Conservation (phyloP, 1,140 invertebrate genomes). For the Thaumatotibia leucotreta region DNA sequence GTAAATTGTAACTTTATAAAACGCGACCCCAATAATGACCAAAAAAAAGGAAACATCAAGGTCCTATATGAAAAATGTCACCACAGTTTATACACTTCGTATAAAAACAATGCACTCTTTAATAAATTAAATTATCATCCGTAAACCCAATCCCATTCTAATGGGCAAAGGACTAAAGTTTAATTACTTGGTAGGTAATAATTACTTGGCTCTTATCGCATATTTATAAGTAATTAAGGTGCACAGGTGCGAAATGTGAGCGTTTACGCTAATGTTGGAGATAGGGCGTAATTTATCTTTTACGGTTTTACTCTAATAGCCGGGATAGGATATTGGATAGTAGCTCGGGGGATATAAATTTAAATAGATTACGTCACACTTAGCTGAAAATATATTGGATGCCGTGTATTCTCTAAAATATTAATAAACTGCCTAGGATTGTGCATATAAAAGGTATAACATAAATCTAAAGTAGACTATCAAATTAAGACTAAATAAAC, state of each 20-base stretch:
- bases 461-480: no score
- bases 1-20: no score
- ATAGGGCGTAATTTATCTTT: background rate
- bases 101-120: no score
- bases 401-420: no score
- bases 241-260: background rate
- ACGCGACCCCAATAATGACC: no score
- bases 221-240: background rate
- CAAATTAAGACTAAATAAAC: no score
- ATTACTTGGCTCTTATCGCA: background rate
- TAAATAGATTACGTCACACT: background rate
- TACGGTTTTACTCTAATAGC: background rate
- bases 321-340: background rate
- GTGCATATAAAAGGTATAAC: no score
- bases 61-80: no score
- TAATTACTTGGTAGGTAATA: background rate
- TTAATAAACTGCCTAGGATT: no score
- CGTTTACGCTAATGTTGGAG: background rate
- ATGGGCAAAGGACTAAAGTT: background rate
- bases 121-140: background rate
- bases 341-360: background rate
- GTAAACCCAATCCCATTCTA: background rate
- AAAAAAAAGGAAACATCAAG: no score
- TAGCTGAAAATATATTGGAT: background rate
- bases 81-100: no score